phyloP scores from a whole-genome alignment of 2,797 vertebrate species.

The Mormyrops boulengeri region DNA sequence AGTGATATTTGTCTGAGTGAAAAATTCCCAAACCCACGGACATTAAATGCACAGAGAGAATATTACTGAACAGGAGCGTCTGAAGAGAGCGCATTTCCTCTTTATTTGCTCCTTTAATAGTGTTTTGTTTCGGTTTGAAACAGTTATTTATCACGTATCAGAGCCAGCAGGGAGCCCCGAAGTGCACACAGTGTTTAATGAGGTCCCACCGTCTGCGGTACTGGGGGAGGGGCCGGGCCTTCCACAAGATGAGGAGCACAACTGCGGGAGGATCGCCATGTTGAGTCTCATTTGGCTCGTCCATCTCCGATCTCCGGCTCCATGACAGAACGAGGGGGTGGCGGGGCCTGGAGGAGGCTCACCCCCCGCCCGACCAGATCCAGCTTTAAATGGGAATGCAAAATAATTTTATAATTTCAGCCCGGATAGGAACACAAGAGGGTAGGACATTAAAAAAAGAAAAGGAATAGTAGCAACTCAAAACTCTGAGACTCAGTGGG shows the following conservation, averaged over 20 bases:
- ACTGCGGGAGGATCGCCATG: constrained; percentile 26
- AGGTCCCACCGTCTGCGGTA: constrained; percentile 35
- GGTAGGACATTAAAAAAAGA: background rate
- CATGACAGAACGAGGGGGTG: background rate
- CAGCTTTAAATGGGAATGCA: background rate
- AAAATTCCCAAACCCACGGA: constrained; percentile 5
- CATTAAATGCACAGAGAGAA: constrained; percentile 12
- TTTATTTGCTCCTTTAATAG: constrained; percentile 59
- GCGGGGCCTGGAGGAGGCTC: background rate
- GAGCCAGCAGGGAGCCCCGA: constrained; percentile 19
- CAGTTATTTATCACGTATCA: constrained; percentile 47
- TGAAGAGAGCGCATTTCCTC: constrained; percentile 49
- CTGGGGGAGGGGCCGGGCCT: constrained; percentile 24
- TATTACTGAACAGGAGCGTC: constrained; percentile 47
- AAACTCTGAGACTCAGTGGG: background rate
- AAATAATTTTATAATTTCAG: constrained; percentile 12
- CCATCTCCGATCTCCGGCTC: background rate
- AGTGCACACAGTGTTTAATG: constrained; percentile 26
- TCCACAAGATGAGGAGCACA: constrained; percentile 29
- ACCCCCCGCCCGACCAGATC: background rate
- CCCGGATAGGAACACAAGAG: background rate
- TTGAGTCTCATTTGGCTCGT: background rate
- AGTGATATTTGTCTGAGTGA: background rate
- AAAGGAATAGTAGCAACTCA: background rate
- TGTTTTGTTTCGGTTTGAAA: constrained; percentile 40